Base-by-base conservation (phyloP, 2,797 vertebrate species). In the Tragelaphus oryx region DNA sequence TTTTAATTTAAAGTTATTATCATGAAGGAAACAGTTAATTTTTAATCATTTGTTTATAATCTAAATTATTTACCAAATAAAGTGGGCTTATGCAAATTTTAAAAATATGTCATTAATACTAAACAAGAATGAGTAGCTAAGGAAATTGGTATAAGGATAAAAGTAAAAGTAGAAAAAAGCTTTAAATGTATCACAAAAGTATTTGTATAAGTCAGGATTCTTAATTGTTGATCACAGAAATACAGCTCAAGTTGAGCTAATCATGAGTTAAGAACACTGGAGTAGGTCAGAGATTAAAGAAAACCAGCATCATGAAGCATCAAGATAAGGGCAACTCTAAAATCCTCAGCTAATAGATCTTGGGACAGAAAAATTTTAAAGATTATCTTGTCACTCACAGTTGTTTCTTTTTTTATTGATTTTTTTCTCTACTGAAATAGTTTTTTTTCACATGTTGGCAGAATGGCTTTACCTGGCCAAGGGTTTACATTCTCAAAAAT, bases 101-200 rank as follows among this genome's bases (percentile, higher is more conserved):
- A 41, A 22, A 55, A 75, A 71, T 65, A 57, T 2, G 81, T 9
- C 8, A 24, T 92, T 57, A 44, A 30, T 83, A 55, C 14, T 87
- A 94, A 90, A 59, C 87, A 89, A 93, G 30, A 84, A 71, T 83
- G 46, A 79, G 16, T 79, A 87, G 44, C 50, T 78, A 74, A 87
- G 33, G 20, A 78, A 79, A 62, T 71, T 52, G 4, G 26, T 17
- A 62, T n/a, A 93, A 86, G 92, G 3, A 57, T 65, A 65, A 76
- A 92, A 82, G 16, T 68, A 18, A 76, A 90, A 94, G 24, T 84
- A 60, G 41, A 87, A 57, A 86, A 52, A 37, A 48, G 17, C 16
- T 33, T 60, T 78, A 91, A 48, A 59, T 82, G 5, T 13, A 78
- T 60, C 13, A 84, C 33, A 94, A 7, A 30, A 82, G 8, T 46